Percentiles rank a stretch among this genome's conserved stretches.
These are phyloP conservation scores for Dinomys branickii DNA, from an alignment of 2,113 vertebrate species.

Conservation along the genomic window DNA sequence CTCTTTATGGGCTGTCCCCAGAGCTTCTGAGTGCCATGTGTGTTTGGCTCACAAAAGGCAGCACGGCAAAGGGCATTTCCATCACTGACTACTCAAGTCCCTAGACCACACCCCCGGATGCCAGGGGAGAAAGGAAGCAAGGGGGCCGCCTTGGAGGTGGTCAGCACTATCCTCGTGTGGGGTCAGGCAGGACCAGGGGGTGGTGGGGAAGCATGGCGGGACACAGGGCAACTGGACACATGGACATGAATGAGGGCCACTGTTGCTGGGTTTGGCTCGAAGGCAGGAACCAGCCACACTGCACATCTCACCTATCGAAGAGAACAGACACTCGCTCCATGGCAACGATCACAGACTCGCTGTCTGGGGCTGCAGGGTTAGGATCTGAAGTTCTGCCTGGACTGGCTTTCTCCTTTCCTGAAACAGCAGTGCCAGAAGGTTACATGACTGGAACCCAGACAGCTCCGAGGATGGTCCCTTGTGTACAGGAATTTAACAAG, in stretches of 20 bases:
- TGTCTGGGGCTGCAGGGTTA: constrained; percentile 92
- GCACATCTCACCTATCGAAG: constrained; percentile 93
- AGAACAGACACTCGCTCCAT: constrained; percentile 99
- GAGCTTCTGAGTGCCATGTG: fast-evolving
- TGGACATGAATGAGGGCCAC: too few species aligned
- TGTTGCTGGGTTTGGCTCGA: background rate
- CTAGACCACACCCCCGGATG: background rate
- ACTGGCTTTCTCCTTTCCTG: constrained; percentile 98
- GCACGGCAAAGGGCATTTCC: fast-evolving
- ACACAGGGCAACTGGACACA: background rate
- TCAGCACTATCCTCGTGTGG: background rate
- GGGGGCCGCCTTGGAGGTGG: fast-evolving
- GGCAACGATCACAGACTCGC: constrained; percentile 97
- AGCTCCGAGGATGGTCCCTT: background rate
- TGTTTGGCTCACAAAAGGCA: too few species aligned
- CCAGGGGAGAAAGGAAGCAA: fast-evolving
- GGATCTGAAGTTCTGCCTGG: constrained; percentile 89
- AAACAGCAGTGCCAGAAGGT: background rate
- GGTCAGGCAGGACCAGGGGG: fast-evolving
- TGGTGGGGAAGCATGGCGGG: fast-evolving
- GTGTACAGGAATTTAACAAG: background rate
- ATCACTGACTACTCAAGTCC: too few species aligned
- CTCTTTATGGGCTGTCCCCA: fast-evolving
- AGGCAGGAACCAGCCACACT: fast-evolving
- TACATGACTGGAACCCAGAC: fast-evolving